Conservation (phyloP, 1,140 invertebrate genomes). For the Diabrotica virgifera region DNA sequence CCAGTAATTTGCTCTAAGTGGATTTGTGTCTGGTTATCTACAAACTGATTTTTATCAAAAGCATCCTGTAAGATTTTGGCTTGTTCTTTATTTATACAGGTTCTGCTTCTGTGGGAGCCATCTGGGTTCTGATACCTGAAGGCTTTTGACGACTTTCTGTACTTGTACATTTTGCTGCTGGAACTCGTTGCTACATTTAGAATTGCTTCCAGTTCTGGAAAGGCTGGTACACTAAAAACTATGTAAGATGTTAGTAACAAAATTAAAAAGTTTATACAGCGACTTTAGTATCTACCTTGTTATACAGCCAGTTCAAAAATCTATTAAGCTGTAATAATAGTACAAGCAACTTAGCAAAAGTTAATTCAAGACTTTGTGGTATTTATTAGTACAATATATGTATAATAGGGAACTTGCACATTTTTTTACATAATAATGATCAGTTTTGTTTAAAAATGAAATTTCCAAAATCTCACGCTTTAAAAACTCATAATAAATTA, state of each 20-base stretch:
- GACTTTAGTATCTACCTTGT: too few species aligned
- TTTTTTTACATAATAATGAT: too few species aligned
- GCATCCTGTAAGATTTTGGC: conserved; percentile 9
- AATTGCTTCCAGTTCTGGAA: conserved; percentile 11
- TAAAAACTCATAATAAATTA: too few species aligned
- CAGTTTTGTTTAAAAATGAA: too few species aligned
- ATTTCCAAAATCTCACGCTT: too few species aligned
- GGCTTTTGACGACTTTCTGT: background rate
- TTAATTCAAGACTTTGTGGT: too few species aligned
- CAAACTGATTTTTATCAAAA: conserved; percentile 11
- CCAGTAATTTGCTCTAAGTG: conserved; percentile 6
- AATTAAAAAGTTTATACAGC: too few species aligned
- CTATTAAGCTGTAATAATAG: too few species aligned
- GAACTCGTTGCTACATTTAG: background rate
- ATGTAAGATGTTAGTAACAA: background rate
- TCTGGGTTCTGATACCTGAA: background rate
- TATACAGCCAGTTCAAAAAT: too few species aligned
- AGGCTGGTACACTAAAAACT: conserved; percentile 16
- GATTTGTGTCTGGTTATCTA: background rate
- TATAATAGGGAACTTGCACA: too few species aligned
- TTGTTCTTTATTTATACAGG: conserved; percentile 12
- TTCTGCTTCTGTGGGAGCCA: conserved; percentile 7
- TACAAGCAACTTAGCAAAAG: too few species aligned
- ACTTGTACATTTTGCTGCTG: background rate
- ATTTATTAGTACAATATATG: too few species aligned